Base-by-base conservation (phyloP, 2,797 vertebrate species). In the Natrix natrix region DNA sequence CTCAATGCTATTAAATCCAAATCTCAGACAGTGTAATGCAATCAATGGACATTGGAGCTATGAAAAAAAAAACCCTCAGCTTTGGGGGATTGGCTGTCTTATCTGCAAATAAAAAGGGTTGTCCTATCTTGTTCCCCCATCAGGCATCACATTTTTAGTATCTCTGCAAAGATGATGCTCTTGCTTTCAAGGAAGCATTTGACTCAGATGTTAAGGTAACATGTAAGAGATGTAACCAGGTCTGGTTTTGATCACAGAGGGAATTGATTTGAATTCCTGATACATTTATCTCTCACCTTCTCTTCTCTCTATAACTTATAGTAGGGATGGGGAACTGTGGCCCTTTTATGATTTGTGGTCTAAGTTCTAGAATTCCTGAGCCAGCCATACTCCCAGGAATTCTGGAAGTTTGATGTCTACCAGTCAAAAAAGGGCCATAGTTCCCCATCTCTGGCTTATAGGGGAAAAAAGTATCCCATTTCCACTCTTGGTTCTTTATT, bases 1-100 rank as follows among this genome's bases (percentile, higher is more conserved):
- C 95, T 10, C 93, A 95, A 0, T 48, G 83, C 94, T 95, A 96
- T 96, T 96, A 96, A 93, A 95, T 93, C 95, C 92, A 93, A 88
- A 94, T 96, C 95, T 90, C 94, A 90, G 93, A 92, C 93, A 91
- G 69, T 94, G 92, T 96, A 97, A 97, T 97, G 90, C 93, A 96
- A 96, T 97, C 95, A 96, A 86, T 94, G 95, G 91, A 88, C 56
- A 78, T 91, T 93, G 90, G 94, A 59, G 54, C 92, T 86, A 78
- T 94, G 14, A 0, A 93, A 95, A 96, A 96, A 94, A 96, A 96
- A 95, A 94, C 74, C 88, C n/a, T 69, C 93, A 86, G 87, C 26
- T 89, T 90, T 92, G 92, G 87, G 66, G 95, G 97, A 96, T 22
- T 88, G 48, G 7, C 78, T 93, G 37, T 92, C n/a, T 90, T 93